Evolutionary conservation across 2,888 invertebrate genomes (phyloP), one percentile per base, ranked within the genome.

Genomic region (Tillus elongatus): DNA sequence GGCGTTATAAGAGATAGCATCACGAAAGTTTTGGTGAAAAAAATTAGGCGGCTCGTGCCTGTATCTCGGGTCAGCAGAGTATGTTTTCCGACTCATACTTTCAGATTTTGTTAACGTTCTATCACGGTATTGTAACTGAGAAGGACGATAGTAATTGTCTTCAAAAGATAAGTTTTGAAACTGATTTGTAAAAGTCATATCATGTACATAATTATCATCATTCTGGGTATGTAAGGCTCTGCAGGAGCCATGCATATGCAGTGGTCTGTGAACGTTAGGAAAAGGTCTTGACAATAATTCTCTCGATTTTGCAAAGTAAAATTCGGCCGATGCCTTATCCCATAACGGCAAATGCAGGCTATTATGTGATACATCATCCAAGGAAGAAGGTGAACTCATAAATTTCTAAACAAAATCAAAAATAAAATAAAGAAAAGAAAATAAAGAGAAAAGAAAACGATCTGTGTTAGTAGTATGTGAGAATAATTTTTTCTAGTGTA

Each of bases 321-420:
- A 80, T 59, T 81, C 81, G 0, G 79, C 79, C 8, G 77, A 77
- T n/a, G 79, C 78, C 57, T 78, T 77, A 59, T 81, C 81, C 73
- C 80, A 81, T 10, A 80, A 62, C 2, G 80, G 80, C 31, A 81
- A 66, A 43, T 76, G 69, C 37, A 74, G 61, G 39, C 56, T 57
- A 30, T 50, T 57, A 31, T 60, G 61, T 34, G 68, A 63, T 33
- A 54, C 57, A 38, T 67, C 67, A 48, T 73, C 71, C 32, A 73
- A 61, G 47, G 73, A 72, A 44, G 70, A 71, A 38, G 72, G 55
- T 11, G 67, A 64, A 43, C 72, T 46, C 66, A 68, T 57, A 70
- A 70, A 47, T 56, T 51, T 53, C 49, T 53, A 38, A 45, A 46
- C 36, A 46, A 46, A 37, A 39, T 10, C 12, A 41, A 41, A 36